Evolutionary conservation across 2,113 vertebrate genomes (phyloP).

Genomic region (Eulacestoma nigropectus): DNA sequence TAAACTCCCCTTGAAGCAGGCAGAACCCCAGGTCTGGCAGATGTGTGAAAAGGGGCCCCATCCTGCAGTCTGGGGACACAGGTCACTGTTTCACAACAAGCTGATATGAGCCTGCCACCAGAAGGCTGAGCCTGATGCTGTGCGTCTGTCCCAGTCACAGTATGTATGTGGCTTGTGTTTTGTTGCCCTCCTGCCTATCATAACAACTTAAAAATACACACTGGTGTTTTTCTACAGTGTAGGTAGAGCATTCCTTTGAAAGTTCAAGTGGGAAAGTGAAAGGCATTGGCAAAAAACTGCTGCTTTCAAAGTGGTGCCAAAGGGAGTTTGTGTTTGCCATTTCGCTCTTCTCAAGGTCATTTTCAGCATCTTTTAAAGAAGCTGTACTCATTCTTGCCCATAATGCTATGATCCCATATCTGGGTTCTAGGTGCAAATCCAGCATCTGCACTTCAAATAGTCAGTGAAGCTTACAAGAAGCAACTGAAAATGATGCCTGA

Average conservation of each 20-base stretch:
- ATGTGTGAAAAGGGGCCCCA: accelerated
- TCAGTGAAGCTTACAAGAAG: background rate
- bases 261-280: conserved; percentile 15
- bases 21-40: background rate
- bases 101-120: background rate
- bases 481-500: background rate
- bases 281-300: conserved; percentile 13
- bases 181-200: background rate
- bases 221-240: background rate
- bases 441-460: background rate
- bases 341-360: background rate
- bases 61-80: background rate
- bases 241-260: conserved; percentile 2
- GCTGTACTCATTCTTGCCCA: background rate
- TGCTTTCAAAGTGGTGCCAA: background rate
- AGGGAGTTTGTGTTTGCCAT: accelerated
- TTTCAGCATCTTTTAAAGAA: background rate
- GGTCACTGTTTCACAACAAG: background rate
- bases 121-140: background rate
- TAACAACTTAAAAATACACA: conserved; percentile 40
- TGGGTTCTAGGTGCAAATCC: background rate
- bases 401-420: background rate
- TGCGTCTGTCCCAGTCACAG: background rate
- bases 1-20: background rate
- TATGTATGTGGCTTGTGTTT: background rate